phyloP scores from a whole-genome alignment of 30 jellyfish, hydroid and myxozoan genomes.

The Sanderia malayensis region DNA sequence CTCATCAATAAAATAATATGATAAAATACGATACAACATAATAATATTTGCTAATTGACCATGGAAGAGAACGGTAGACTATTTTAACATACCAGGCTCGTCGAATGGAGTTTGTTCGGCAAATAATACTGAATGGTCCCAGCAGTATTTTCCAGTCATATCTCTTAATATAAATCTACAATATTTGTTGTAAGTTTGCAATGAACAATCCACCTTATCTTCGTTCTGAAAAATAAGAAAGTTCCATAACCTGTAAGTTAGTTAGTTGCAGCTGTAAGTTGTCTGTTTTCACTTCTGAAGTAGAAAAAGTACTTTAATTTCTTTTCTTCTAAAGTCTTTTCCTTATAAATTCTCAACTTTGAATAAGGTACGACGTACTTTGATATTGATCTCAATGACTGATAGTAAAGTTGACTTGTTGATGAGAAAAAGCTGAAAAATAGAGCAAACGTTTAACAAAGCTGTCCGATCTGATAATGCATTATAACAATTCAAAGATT shows the following conservation, averaged over 20 bases:
- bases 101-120: constrained; percentile 34
- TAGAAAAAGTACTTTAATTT: too few species aligned
- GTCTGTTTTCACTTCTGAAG: too few species aligned
- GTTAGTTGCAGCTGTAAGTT: too few species aligned
- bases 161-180: constrained; percentile 88
- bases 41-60: not conserved
- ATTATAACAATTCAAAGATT: too few species aligned
- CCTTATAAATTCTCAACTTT: too few species aligned
- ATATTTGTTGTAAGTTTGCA: constrained; percentile 61
- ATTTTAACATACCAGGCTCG: constrained; percentile 44
- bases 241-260: too few species aligned
- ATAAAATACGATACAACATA: too few species aligned
- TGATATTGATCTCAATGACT: constrained; percentile 71
- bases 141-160: constrained; percentile 87
- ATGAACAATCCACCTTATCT: constrained; percentile 36
- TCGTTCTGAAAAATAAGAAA: too few species aligned
- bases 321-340: too few species aligned
- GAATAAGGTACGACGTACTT: constrained; percentile 40
- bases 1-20: too few species aligned
- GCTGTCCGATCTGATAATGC: too few species aligned
- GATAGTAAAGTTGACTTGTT: constrained; percentile 75
- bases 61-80: not conserved
- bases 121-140: constrained; percentile 89
- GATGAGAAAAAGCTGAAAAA: constrained; percentile 69
- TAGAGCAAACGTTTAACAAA: constrained; percentile 2